These are phyloP conservation scores for Botia almorhae DNA, from an alignment of 2,797 vertebrate genomes.

Conservation along the genomic window DNA sequence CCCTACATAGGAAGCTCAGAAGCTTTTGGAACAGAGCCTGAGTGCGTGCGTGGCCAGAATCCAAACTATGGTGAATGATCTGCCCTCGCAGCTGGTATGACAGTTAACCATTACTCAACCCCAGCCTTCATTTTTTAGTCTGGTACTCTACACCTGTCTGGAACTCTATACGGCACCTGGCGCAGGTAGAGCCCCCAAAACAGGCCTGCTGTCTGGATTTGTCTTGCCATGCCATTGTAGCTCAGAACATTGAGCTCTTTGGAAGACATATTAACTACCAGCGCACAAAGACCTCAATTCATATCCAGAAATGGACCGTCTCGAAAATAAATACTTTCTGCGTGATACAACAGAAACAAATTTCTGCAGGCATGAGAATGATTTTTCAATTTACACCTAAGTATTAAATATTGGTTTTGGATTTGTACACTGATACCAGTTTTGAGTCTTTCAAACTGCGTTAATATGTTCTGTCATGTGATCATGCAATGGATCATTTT, in stretches of 20 bases:
- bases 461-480: not conserved
- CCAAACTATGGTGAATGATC: conserved; percentile 28
- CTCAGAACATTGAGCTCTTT: conserved; percentile 16
- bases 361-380: not conserved
- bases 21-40: not conserved
- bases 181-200: conserved; percentile 40
- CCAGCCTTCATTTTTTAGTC: conserved; percentile 38
- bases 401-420: conserved; percentile 21
- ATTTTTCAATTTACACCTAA: not conserved
- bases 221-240: conserved; percentile 29
- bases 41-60: conserved; percentile 7
- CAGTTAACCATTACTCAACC: conserved; percentile 53
- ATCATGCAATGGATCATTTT: not conserved
- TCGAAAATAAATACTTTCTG: conserved; percentile 22
- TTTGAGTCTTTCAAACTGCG: not conserved
- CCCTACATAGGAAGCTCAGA: not conserved
- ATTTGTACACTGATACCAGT: not conserved
- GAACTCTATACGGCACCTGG: conserved; percentile 40
- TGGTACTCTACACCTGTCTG: conserved; percentile 53
- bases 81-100: conserved; percentile 41
- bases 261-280: conserved; percentile 23
- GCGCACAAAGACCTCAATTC: conserved; percentile 28
- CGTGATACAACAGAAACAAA: conserved; percentile 11
- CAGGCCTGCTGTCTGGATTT: conserved; percentile 38
- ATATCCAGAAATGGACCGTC: conserved; percentile 35